A percentile compares a stretch with the other conserved stretches of the same genome.
Conservation (phyloP, 2,888 invertebrate species). For the Macrosiphum euphorbiae region DNA sequence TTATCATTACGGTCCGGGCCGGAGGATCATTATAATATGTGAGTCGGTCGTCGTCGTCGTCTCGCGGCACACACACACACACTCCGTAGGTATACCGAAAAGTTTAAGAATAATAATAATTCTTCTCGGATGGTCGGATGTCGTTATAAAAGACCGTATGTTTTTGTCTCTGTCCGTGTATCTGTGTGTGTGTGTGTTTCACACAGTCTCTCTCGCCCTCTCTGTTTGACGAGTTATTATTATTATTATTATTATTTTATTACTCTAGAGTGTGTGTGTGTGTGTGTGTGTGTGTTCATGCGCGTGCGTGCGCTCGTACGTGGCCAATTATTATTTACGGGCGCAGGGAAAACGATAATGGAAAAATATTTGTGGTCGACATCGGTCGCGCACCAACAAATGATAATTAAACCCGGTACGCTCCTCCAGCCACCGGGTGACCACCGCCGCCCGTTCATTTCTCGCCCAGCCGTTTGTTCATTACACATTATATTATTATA, state of each 20-base stretch:
- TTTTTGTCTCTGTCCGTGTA: slow-evolving; percentile 27
- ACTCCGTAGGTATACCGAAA: slow-evolving; percentile 20
- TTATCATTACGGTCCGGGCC: slow-evolving; percentile 23
- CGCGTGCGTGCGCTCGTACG: not conserved
- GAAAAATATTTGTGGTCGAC: slow-evolving; percentile 65
- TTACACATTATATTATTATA: slow-evolving; percentile 16
- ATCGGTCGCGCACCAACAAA: slow-evolving; percentile 64
- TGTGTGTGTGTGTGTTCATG: not conserved
- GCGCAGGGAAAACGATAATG: slow-evolving; percentile 62
- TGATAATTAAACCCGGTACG: slow-evolving; percentile 61
- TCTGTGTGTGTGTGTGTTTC: no score
- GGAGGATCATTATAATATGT: slow-evolving; percentile 52
- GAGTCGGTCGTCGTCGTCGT: slow-evolving; percentile 41
- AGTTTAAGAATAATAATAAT: slow-evolving; percentile 60
- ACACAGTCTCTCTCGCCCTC: not conserved
- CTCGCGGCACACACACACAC: not conserved
- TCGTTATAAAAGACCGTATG: slow-evolving; percentile 62
- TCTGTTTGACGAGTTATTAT: not conserved
- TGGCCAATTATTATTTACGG: slow-evolving; percentile 64
- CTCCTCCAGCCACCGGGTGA: not conserved
- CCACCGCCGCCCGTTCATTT: slow-evolving; percentile 11
- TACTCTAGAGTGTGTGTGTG: not conserved
- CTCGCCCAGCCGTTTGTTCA: slow-evolving; percentile 21
- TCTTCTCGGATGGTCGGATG: slow-evolving; percentile 58
- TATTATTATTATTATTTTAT: not conserved